phyloP scores from a whole-genome alignment of 2,113 vertebrate genomes.

The Hyla sarda region DNA sequence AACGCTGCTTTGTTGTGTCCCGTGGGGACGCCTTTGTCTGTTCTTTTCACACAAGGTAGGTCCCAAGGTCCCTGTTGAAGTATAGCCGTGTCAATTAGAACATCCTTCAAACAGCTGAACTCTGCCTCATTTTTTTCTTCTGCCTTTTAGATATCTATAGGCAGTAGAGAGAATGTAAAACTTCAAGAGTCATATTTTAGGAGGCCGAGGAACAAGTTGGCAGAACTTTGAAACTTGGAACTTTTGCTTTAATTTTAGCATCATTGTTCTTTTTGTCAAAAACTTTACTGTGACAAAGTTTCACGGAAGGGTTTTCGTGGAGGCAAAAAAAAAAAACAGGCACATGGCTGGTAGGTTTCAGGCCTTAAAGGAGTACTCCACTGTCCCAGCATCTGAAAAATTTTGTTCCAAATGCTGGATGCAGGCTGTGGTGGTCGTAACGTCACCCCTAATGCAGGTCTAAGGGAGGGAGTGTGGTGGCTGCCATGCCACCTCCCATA shows the following conservation, averaged over 20 bases:
- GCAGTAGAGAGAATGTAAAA: background rate
- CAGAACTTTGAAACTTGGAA: background rate
- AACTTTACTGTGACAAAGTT: background rate
- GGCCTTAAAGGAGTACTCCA: no score
- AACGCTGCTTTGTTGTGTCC: background rate
- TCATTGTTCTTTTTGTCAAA: background rate
- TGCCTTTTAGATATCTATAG: background rate
- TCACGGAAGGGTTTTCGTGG: background rate
- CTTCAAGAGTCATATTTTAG: background rate
- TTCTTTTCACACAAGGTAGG: background rate
- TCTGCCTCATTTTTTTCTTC: background rate
- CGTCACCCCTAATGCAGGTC: no score
- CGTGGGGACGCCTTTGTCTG: background rate
- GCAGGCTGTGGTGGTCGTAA: no score
- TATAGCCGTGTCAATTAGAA: background rate
- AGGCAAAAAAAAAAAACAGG: no score
- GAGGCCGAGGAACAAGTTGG: background rate
- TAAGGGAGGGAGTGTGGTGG: no score
- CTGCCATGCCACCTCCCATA: no score
- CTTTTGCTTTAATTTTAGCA: background rate
- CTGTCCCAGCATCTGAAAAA: no score
- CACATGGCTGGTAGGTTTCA: no score
- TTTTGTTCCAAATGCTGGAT: no score
- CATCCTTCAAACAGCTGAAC: background rate
- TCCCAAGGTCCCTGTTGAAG: background rate